Base-by-base conservation (phyloP, 2,797 vertebrate species). In the Meda fulgida region DNA sequence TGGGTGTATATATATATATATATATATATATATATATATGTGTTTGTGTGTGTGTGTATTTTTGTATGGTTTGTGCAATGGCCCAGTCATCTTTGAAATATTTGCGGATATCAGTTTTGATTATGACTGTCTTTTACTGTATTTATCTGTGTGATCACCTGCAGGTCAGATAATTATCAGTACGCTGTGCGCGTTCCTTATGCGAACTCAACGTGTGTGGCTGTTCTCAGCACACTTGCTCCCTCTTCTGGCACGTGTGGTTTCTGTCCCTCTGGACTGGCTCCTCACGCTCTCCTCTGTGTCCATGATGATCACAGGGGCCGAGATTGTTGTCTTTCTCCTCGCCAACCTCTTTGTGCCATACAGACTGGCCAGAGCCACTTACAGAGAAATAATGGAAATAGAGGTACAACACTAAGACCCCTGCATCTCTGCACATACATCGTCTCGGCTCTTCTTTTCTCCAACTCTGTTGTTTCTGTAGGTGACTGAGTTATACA, bases 91-190 rank as follows among this genome's bases (percentile, higher is more conserved):
- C 23, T 70, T 81, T 70, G 16, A 26, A 19, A 3, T 43, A 69
- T 69, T 80, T 51, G 48, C 70, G 31, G 18, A 81, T 31, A 31
- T 21, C 53, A 26, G 3, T 40, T 13, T 21, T 79, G 29, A 66
- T 60, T 67, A 36, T 60, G 43, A 55, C n/a, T 31, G 5, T 66
- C 0, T n/a, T 80, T 29, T 40, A n/a, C n/a, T 71, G 53, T 60
- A 14, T 73, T 6, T 80, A 43, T 83, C 58, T 73, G 78, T 90
- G 7, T 73, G 23, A 84, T 7, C 63, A 51, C 72, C 55, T 48
- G 48, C 89, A 97, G 97, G 96, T 88, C 95, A 97, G 93, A 93
- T 96, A 43, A 95, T 96, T 38, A 92, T 97, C 58, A 92, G 94
- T 89, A 93, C 94, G 0, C 90, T 97, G 75, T 97, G 96, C 89